Percentiles rank a stretch among this genome's conserved stretches.
These are phyloP conservation scores for Rhinopomastus cyanomelas DNA, from an alignment of 2,113 vertebrate species.

Conservation along the genomic window DNA sequence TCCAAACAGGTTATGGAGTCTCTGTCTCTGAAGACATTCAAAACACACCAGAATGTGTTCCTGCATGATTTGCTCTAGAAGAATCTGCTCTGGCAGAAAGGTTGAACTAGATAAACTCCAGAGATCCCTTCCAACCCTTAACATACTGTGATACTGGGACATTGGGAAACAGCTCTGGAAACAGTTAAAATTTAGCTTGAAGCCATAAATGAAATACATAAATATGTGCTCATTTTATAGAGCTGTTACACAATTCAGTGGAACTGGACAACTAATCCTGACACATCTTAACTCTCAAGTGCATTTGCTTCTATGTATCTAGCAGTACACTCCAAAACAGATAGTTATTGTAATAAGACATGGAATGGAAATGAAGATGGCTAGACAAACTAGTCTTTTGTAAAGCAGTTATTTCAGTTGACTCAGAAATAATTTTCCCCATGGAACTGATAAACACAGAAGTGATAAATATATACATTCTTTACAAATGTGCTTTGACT, in stretches of 20 bases:
- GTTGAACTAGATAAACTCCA: too few relatives aligned
- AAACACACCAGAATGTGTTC: too few relatives aligned
- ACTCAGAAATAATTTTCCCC: too few relatives aligned
- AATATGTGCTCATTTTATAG: neutral
- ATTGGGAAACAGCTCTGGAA: neutral
- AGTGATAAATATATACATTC: neutral
- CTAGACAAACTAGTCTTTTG: neutral
- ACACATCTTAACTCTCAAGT: neutral
- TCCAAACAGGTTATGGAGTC: too few relatives aligned
- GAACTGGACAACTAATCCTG: conserved; percentile 14
- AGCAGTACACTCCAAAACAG: neutral
- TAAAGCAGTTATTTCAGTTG: too few relatives aligned
- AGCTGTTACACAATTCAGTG: conserved; percentile 24
- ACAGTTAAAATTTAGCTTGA: conserved; percentile 30
- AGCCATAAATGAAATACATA: conserved; percentile 8
- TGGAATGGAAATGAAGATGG: neutral
- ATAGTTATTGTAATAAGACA: neutral
- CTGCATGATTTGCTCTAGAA: too few relatives aligned
- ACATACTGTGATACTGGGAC: too few relatives aligned
- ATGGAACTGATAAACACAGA: neutral
- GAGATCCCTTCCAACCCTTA: too few relatives aligned
- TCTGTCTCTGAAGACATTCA: too few relatives aligned
- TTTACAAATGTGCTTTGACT: neutral
- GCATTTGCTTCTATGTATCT: neutral
- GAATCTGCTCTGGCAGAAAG: too few relatives aligned